Evolutionary conservation across 1,140 invertebrate genomes (phyloP).

Genomic region (Drosophila kikkawai): DNA sequence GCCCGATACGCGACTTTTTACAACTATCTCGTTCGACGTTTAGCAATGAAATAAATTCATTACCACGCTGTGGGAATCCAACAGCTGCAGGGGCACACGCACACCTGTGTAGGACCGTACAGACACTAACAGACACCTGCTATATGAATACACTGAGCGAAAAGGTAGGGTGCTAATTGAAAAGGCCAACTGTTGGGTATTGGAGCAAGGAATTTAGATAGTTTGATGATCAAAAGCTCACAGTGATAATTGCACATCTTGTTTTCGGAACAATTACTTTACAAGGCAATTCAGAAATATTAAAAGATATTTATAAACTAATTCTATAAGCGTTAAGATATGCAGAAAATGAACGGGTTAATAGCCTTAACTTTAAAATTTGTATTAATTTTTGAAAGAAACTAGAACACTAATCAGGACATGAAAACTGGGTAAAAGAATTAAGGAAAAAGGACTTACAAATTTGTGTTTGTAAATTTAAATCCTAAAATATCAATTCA

Average conservation of each 20-base stretch:
- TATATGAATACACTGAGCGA: slow-evolving; percentile 35
- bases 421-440: background rate
- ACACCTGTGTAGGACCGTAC: slow-evolving; percentile 1
- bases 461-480: background rate
- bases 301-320: background rate
- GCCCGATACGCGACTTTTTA: slow-evolving; percentile 60
- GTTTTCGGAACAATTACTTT: background rate
- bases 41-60: slow-evolving; percentile 83
- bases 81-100: slow-evolving; percentile 43
- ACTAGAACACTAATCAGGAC: background rate
- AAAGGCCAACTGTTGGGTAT: slow-evolving; percentile 7
- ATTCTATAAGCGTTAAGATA: background rate
- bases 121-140: slow-evolving; percentile 18
- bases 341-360: too few species aligned
- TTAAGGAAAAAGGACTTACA: background rate
- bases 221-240: background rate
- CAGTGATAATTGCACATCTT: background rate
- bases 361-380: too few species aligned
- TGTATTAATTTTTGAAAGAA: background rate
- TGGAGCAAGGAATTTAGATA: background rate
- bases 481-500: background rate
- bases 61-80: slow-evolving; percentile 52
- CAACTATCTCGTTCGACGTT: slow-evolving; percentile 80
- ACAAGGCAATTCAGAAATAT: background rate
- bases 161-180: slow-evolving; percentile 23